These are phyloP conservation scores for Montipora foliosa DNA, from an alignment of 64 coral and sea anemone genomes.

Conservation along the genomic window DNA sequence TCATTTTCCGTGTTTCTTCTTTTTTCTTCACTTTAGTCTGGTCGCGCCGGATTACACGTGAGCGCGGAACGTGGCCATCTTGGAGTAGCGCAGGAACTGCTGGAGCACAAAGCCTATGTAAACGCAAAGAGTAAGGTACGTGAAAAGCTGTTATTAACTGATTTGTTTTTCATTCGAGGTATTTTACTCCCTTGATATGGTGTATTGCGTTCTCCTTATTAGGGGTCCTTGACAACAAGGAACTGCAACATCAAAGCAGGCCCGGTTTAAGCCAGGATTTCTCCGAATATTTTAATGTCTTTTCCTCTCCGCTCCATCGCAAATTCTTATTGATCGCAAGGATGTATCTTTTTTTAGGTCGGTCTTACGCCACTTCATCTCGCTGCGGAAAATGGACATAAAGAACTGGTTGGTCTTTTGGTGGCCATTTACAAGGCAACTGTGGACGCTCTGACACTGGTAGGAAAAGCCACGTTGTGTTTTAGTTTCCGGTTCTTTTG, in stretches of 20 bases:
- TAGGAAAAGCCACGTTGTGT: slow-evolving; percentile 1
- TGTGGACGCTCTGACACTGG: slow-evolving; percentile 88
- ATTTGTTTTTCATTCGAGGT: neutral
- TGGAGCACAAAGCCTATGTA: slow-evolving; percentile 94
- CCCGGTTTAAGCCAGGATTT: too few species aligned
- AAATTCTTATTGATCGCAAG: neutral
- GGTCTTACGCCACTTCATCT: slow-evolving; percentile 89
- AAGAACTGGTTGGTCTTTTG: slow-evolving; percentile 93
- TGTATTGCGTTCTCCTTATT: too few species aligned
- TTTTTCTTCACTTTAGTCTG: slow-evolving; percentile 47
- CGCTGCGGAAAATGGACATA: slow-evolving; percentile 85
- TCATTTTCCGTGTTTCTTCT: neutral
- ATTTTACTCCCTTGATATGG: too few species aligned
- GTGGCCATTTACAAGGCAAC: slow-evolving; percentile 77
- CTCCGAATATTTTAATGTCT: too few species aligned
- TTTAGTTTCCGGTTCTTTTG: neutral
- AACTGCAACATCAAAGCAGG: too few species aligned
- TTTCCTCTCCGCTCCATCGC: too few species aligned
- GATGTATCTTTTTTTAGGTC: slow-evolving; percentile 50
- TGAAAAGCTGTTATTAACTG: neutral
- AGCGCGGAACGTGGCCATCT: slow-evolving; percentile 87
- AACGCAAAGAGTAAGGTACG: slow-evolving; percentile 93
- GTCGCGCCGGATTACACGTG: slow-evolving; percentile 81
- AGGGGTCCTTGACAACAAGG: too few species aligned
- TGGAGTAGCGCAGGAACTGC: slow-evolving; percentile 75